Evolutionary conservation across 2,888 invertebrate genomes (phyloP).

Genomic region (Dysmachus trigonus): DNA sequence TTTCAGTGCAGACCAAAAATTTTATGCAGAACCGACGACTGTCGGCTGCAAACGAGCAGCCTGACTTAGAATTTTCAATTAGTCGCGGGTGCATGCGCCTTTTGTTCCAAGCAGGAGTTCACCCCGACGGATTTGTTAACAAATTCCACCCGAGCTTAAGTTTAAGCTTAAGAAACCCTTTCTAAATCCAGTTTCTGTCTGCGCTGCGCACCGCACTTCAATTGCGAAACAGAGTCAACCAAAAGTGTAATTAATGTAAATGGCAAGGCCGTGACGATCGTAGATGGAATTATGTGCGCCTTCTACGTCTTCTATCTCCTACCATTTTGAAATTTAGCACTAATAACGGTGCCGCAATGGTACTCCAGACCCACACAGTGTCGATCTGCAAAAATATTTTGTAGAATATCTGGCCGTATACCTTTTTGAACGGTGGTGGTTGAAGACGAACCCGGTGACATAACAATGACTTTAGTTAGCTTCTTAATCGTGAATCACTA

Average conservation of each 20-base stretch:
- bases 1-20: not conserved
- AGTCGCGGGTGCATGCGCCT: not conserved
- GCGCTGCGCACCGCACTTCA: not conserved
- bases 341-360: not conserved
- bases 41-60: not conserved
- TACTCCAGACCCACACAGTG: not conserved
- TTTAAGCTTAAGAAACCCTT: not conserved
- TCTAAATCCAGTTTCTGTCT: not conserved
- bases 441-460: not conserved
- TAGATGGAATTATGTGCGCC: not conserved
- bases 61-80: not conserved
- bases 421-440: not conserved
- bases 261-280: not conserved
- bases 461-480: not conserved
- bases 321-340: not conserved
- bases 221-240: not conserved
- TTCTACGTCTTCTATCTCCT: not conserved
- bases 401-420: not conserved
- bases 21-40: not conserved
- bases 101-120: not conserved
- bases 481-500: not conserved
- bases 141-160: not conserved
- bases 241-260: conserved; percentile 2
- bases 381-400: not conserved
- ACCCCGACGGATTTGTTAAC: not conserved